A percentile compares a stretch with the other conserved stretches of the same genome.
These are phyloP conservation scores for Eupithecia inturbata DNA, from an alignment of 2,888 invertebrate genomes.

Conservation along the genomic window DNA sequence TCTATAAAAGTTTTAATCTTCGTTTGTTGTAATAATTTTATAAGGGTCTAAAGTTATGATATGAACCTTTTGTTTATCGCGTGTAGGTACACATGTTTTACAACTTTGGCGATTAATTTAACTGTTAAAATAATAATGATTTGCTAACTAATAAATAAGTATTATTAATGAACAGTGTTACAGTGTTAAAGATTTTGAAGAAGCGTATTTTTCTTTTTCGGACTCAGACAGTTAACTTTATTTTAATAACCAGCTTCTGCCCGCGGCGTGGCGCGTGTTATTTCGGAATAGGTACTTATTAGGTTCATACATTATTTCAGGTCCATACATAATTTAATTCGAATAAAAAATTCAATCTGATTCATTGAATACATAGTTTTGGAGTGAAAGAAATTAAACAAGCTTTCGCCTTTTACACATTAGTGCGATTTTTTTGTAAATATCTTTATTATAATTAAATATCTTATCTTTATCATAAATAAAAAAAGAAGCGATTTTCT, in stretches of 20 bases:
- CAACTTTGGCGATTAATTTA: slow-evolving; percentile 19
- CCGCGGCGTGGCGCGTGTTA: background rate
- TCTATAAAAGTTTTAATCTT: slow-evolving; percentile 4
- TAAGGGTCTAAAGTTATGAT: slow-evolving; percentile 22
- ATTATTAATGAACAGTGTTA: background rate
- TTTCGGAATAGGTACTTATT: too few relatives aligned
- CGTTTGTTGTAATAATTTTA: slow-evolving; percentile 21
- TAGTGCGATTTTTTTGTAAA: too few relatives aligned
- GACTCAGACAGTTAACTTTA: background rate
- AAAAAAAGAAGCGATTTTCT: too few relatives aligned
- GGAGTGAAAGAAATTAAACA: too few relatives aligned
- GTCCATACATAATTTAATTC: background rate
- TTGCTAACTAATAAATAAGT: background rate
- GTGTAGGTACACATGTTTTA: slow-evolving; percentile 26
- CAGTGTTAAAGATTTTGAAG: background rate
- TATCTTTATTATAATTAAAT: too few relatives aligned
- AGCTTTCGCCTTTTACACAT: too few relatives aligned
- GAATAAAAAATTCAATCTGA: too few relatives aligned
- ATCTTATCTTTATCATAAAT: too few relatives aligned
- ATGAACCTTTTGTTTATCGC: slow-evolving; percentile 29
- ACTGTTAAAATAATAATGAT: background rate
- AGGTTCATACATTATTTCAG: background rate
- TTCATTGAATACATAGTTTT: too few relatives aligned
- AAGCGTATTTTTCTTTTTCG: background rate
- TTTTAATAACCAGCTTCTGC: background rate